phyloP scores from a whole-genome alignment of 2,797 vertebrate species.

The Coracias cyanogaster region DNA sequence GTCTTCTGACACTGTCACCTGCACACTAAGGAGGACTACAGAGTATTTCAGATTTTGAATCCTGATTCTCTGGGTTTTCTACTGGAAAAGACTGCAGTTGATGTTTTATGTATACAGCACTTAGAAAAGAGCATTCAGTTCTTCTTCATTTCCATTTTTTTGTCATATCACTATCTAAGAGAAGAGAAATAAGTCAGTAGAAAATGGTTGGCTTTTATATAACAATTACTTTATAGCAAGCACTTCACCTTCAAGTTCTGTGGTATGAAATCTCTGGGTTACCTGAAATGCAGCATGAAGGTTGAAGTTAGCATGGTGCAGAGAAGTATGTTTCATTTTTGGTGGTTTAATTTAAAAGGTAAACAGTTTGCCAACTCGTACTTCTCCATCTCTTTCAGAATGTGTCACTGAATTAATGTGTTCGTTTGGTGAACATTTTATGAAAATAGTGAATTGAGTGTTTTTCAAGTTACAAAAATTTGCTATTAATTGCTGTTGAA shows the following conservation, averaged over 20 bases:
- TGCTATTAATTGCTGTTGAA: background rate
- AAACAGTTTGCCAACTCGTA: background rate
- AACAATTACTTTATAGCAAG: background rate
- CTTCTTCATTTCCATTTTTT: constrained; percentile 19
- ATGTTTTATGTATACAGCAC: constrained; percentile 34
- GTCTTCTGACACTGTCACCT: background rate
- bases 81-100: background rate
- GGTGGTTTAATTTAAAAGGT: background rate
- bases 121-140: background rate
- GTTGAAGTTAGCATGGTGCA: background rate
- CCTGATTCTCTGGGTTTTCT: background rate
- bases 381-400: background rate
- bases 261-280: background rate
- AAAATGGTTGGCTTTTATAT: background rate
- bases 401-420: background rate
- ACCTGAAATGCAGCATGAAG: background rate
- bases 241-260: background rate
- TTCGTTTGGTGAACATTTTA: background rate
- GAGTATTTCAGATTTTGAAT: background rate
- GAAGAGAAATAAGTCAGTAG: constrained; percentile 8
- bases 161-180: background rate
- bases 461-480: background rate
- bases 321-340: background rate
- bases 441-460: background rate
- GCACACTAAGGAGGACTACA: background rate